A percentile compares a stretch with the other conserved stretches of the same genome.
Conservation (phyloP, 2,888 invertebrate genomes). For the Fragum sueziense region DNA sequence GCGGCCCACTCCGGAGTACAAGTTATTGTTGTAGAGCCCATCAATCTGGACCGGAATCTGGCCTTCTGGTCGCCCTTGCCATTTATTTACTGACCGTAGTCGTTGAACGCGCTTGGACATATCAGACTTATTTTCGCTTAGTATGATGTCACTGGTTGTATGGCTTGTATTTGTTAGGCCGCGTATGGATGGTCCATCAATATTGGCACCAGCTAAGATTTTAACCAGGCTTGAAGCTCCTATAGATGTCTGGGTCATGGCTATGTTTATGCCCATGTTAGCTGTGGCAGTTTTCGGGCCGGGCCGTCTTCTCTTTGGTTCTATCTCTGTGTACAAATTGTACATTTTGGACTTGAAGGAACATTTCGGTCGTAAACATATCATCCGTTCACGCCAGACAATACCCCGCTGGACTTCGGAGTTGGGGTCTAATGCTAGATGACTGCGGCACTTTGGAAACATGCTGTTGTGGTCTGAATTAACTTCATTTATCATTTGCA, state of each 20-base stretch:
- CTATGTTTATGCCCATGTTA: constrained; percentile 2
- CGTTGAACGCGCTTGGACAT: neutral
- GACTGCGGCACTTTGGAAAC: too few relatives aligned
- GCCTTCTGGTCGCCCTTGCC: neutral
- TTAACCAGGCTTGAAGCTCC: neutral
- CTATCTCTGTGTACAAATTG: constrained; percentile 2
- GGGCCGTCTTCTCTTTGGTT: neutral
- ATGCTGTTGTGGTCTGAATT: too few relatives aligned
- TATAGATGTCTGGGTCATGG: neutral
- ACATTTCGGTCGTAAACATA: neutral
- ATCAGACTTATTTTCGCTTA: neutral
- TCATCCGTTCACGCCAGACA: constrained; percentile 6
- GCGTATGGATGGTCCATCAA: too few relatives aligned
- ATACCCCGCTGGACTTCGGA: neutral
- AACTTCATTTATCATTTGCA: too few relatives aligned
- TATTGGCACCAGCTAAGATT: constrained; percentile 5
- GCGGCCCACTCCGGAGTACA: constrained; percentile 8
- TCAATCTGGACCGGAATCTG: constrained; percentile 12
- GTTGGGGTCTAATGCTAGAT: too few relatives aligned
- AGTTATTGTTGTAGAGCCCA: constrained; percentile 16
- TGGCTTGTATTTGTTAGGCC: neutral
- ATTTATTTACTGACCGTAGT: neutral
- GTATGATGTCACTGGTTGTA: neutral
- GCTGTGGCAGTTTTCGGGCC: constrained; percentile 3
- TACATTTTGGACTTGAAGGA: too few relatives aligned